These are phyloP conservation scores for Axis porcinus DNA, from an alignment of 2,113 vertebrate genomes.

Conservation along the genomic window DNA sequence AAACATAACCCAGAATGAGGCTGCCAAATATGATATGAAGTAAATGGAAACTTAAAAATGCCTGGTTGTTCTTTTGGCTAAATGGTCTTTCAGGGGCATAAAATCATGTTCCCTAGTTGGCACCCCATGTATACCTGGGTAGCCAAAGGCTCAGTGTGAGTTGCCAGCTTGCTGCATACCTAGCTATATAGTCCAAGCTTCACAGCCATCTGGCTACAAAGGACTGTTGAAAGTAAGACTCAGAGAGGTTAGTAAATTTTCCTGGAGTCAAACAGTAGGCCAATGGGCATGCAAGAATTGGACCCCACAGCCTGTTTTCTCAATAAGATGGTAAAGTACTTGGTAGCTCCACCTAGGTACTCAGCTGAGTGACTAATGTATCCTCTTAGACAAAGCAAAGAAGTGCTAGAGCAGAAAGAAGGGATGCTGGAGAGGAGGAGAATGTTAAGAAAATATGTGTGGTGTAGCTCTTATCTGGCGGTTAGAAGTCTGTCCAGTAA, in stretches of 20 bases:
- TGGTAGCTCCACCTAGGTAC: neutral
- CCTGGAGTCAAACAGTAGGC: neutral
- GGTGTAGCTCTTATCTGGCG: constrained; percentile 46
- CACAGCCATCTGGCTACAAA: neutral
- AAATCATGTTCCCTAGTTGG: neutral
- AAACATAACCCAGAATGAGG: neutral
- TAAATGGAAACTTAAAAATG: neutral
- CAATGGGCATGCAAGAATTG: neutral
- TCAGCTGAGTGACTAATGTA: neutral
- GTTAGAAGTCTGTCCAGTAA: constrained; percentile 63
- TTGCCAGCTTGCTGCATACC: neutral
- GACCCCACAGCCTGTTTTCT: neutral
- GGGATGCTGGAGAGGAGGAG: neutral
- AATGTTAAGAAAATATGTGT: neutral
- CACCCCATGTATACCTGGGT: neutral
- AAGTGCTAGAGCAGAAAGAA: neutral
- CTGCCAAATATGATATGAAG: neutral
- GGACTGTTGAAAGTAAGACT: neutral
- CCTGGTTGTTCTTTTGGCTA: neutral
- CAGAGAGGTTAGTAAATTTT: neutral
- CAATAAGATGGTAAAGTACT: rapidly evolving
- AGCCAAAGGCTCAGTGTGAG: neutral
- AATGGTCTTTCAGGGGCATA: neutral
- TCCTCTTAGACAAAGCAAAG: neutral
- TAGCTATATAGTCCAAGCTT: neutral